A percentile compares a stretch with the other conserved stretches of the same genome.
Conservation (phyloP, 2,113 vertebrate species). For the Craseonycteris thonglongyai region DNA sequence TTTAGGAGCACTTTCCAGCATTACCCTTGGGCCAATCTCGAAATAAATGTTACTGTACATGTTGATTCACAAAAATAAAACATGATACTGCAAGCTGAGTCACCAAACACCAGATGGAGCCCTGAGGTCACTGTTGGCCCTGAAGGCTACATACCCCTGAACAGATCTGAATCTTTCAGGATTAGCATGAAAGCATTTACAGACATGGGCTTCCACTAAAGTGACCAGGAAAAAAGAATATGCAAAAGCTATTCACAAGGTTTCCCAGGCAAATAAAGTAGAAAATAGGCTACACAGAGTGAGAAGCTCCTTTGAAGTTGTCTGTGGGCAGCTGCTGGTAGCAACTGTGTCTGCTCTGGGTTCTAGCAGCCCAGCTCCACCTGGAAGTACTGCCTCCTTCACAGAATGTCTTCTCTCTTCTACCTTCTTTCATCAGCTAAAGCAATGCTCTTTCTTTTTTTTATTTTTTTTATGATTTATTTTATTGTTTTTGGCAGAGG, state of each 20-base stretch:
- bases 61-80: slow-evolving; percentile 74
- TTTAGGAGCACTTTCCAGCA: slow-evolving; percentile 40
- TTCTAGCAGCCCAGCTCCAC: background rate
- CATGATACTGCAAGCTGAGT: slow-evolving; percentile 60
- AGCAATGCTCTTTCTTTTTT: background rate
- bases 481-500: too few species aligned
- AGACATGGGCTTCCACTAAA: background rate
- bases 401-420: background rate
- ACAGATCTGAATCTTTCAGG: slow-evolving; percentile 72
- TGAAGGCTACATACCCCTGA: slow-evolving; percentile 72
- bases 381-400: background rate
- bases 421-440: background rate
- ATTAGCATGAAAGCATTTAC: slow-evolving; percentile 70
- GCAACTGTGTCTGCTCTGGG: rapidly evolving
- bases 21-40: slow-evolving; percentile 56
- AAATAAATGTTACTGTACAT: slow-evolving; percentile 79
- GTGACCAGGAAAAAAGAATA: too few species aligned
- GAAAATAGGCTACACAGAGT: slow-evolving; percentile 42
- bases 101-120: slow-evolving; percentile 65
- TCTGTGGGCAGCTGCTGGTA: background rate
- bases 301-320: slow-evolving; percentile 60
- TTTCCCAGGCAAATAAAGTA: slow-evolving; percentile 57
- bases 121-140: slow-evolving; percentile 64
- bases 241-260: slow-evolving; percentile 66
- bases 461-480: too few species aligned